phyloP scores from a whole-genome alignment of 1,140 invertebrate genomes.

The Cydia fagiglandana region DNA sequence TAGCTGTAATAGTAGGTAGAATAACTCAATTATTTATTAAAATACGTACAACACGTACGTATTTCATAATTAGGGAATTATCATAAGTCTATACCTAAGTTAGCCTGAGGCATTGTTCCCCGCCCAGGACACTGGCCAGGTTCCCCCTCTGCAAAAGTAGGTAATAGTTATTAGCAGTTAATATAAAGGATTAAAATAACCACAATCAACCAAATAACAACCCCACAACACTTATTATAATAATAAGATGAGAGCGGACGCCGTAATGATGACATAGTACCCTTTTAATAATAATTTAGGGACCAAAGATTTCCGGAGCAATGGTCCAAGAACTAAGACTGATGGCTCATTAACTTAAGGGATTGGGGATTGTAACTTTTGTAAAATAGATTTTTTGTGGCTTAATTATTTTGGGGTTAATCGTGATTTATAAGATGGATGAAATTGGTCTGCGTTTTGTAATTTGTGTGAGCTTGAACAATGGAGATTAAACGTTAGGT shows the following conservation, averaged over 20 bases:
- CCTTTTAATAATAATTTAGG: constrained; percentile 7
- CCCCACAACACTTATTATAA: constrained; percentile 1
- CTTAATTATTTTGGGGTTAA: background rate
- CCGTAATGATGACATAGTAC: constrained; percentile 10
- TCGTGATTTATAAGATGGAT: background rate
- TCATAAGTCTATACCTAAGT: too few species aligned
- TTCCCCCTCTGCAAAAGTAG: too few species aligned
- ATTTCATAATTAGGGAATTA: too few species aligned
- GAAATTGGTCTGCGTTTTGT: background rate
- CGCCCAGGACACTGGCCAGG: too few species aligned
- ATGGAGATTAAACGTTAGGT: background rate
- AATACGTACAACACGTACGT: too few species aligned
- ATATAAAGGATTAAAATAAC: background rate
- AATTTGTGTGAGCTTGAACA: background rate
- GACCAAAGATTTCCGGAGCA: background rate
- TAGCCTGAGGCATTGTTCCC: too few species aligned
- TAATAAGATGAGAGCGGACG: background rate
- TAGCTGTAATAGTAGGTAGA: too few species aligned
- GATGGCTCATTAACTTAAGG: background rate
- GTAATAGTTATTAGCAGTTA: too few species aligned
- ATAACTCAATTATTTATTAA: too few species aligned
- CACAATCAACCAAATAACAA: background rate
- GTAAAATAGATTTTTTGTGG: constrained; percentile 2
- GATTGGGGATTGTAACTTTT: background rate
- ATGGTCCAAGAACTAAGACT: background rate